These are phyloP conservation scores for Leptodactylus fuscus DNA, from an alignment of 2,113 vertebrate genomes.

Conservation along the genomic window DNA sequence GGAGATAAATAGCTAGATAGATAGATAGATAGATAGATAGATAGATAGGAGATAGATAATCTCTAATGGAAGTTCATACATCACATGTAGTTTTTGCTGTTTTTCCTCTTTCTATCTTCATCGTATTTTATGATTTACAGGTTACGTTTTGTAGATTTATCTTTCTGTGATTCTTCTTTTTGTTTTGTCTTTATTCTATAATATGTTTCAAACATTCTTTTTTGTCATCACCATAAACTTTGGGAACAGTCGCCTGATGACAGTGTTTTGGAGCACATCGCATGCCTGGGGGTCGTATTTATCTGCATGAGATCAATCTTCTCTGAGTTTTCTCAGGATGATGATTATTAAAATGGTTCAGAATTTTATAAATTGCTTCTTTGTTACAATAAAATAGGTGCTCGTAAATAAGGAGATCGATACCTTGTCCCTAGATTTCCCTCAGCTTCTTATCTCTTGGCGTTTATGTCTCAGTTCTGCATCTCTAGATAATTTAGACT, in stretches of 20 bases:
- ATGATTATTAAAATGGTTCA: slow-evolving; percentile 43
- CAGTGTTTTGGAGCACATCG: slow-evolving; percentile 29
- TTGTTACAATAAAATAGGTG: slow-evolving; percentile 22
- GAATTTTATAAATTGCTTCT: slow-evolving; percentile 47
- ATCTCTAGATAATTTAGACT: neutral
- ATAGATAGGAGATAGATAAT: slow-evolving; percentile 8
- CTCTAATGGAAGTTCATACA: too few relatives aligned
- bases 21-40: slow-evolving; percentile 18
- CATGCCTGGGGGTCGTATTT: slow-evolving; percentile 41
- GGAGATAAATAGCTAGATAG: slow-evolving; percentile 2
- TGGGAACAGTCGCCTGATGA: neutral
- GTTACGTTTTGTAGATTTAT: neutral
- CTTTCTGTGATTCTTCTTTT: neutral
- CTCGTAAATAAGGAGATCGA: slow-evolving; percentile 39
- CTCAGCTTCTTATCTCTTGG: neutral
- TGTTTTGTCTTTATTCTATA: neutral
- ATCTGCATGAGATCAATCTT: slow-evolving; percentile 50
- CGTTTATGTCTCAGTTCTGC: neutral
- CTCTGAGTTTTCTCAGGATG: slow-evolving; percentile 29
- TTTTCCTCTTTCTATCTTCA: neutral
- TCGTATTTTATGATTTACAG: neutral
- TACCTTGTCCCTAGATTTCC: slow-evolving; percentile 1
- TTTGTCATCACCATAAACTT: slow-evolving; percentile 49
- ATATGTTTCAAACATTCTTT: slow-evolving; percentile 26
- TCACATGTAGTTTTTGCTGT: too few relatives aligned